Base-by-base conservation (phyloP, 2,888 invertebrate genomes). In the Eudemis profundana region DNA sequence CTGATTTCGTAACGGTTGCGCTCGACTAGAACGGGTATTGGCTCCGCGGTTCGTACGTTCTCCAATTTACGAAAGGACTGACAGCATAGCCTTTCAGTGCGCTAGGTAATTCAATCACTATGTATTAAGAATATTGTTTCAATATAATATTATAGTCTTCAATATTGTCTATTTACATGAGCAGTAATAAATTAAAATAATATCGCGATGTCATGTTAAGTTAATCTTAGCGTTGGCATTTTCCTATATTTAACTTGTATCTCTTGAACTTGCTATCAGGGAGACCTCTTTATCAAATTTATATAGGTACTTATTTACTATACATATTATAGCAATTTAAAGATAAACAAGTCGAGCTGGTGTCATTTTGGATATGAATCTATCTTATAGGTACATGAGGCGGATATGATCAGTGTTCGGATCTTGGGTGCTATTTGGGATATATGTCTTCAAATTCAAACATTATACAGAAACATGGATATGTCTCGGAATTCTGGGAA, bases 1-100 rank as follows among this genome's bases (percentile, higher is more conserved):
- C 78, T 86, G 89, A 89, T 90, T 90, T 90, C 88, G 88, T 90
- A 91, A 91, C 90, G 90, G 90, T 87, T 89, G 90, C 90, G 87
- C 79, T 88, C 87, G 85, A 85, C 86, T 89, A 88, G 89, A 91
- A 91, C 91, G 87, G 84, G 88, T 89, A 88, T 89, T 84, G 85
- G 85, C 86, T 85, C 78, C 78, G 81, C 81, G 82, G 75, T 80
- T 83, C 79, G 76, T 79, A 83, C 83, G 85, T 84, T 86, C 83
- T 84, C 80, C 68, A 73, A 56, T 69, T 67, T 57, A 68, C 63
- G 66, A 61, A 69, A 68, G 56, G 51, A 53, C 61, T 59, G 66
- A 69, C 62, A 54, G 61, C 65, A 42, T 49, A 62, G 66, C 63
- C 66, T 40, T 51, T 44, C 61, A 51, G 38, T 57, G 46, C 33